Percentiles rank a stretch among this genome's conserved stretches.
Evolutionary conservation across 2,888 invertebrate genomes (phyloP).

Genomic region (Limenitis camilla): DNA sequence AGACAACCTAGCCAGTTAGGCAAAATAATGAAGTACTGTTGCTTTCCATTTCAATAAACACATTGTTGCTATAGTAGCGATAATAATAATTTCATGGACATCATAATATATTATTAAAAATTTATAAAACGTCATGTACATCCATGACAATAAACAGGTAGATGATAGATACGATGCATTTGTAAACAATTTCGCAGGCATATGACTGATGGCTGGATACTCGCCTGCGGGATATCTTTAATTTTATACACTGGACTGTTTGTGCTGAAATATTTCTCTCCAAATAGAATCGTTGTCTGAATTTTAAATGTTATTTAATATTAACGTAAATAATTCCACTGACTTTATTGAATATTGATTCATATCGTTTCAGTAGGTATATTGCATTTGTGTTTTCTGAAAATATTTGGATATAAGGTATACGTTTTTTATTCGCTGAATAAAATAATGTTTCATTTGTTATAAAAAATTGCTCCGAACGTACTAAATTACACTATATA

Average conservation of each 20-base stretch:
- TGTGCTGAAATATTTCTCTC: slow-evolving; percentile 25
- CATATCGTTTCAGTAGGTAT: slow-evolving; percentile 5
- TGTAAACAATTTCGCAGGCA: slow-evolving; percentile 53
- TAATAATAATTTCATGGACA: background rate
- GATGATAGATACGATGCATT: slow-evolving; percentile 55
- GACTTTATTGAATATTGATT: too few relatives aligned
- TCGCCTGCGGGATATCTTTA: slow-evolving; percentile 49
- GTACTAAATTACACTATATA: too few relatives aligned
- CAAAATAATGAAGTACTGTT: too few relatives aligned
- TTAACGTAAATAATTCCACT: too few relatives aligned
- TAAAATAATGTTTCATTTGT: too few relatives aligned
- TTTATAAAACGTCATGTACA: slow-evolving; percentile 32
- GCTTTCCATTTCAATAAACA: background rate
- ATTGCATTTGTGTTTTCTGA: slow-evolving; percentile 25
- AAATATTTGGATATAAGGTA: too few relatives aligned
- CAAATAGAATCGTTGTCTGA: slow-evolving; percentile 3
- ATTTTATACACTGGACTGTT: slow-evolving; percentile 51
- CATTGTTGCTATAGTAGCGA: background rate
- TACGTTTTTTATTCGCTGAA: too few relatives aligned
- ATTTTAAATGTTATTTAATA: background rate
- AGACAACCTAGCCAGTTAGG: too few relatives aligned
- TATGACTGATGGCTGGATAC: slow-evolving; percentile 33
- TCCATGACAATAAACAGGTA: slow-evolving; percentile 46
- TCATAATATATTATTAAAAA: slow-evolving; percentile 9
- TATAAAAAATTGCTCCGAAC: too few relatives aligned